Evolutionary conservation across 2,888 invertebrate genomes (phyloP).

Genomic region (Eilema sororculum): DNA sequence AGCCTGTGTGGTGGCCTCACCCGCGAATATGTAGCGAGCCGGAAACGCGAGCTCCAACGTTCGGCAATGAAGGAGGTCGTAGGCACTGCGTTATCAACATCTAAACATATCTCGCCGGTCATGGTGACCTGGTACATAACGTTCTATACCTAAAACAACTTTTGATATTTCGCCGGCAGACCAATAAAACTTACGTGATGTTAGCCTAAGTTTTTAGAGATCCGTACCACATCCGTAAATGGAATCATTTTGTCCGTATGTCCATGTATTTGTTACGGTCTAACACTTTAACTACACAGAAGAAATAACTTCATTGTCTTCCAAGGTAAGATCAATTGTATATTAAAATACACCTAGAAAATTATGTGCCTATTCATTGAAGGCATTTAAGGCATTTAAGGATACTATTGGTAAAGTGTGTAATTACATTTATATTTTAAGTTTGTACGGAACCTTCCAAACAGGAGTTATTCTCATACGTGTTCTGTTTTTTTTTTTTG

Average conservation of each 20-base stretch:
- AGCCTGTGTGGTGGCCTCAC: slow-evolving; percentile 46
- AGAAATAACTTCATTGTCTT: not conserved
- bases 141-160: slow-evolving; percentile 68
- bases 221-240: not conserved
- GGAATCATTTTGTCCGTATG: not conserved
- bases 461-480: not conserved
- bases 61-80: slow-evolving; percentile 78
- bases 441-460: not conserved
- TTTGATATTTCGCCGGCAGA: slow-evolving; percentile 76
- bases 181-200: slow-evolving; percentile 68
- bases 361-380: not conserved
- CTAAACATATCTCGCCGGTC: slow-evolving; percentile 70
- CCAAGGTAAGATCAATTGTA: not conserved
- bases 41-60: slow-evolving; percentile 68
- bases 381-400: no score
- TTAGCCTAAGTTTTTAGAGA: slow-evolving; percentile 29
- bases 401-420: not conserved
- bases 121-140: slow-evolving; percentile 72
- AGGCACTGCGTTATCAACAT: slow-evolving; percentile 75
- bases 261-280: not conserved
- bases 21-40: slow-evolving; percentile 66
- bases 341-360: not conserved
- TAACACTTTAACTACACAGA: not conserved
- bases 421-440: no score
- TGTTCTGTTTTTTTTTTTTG: slow-evolving; percentile 40